Evolutionary conservation across 2,113 vertebrate species (phyloP), one percentile per base, ranked within the genome.

Genomic region (Phoenicopterus ruber): DNA sequence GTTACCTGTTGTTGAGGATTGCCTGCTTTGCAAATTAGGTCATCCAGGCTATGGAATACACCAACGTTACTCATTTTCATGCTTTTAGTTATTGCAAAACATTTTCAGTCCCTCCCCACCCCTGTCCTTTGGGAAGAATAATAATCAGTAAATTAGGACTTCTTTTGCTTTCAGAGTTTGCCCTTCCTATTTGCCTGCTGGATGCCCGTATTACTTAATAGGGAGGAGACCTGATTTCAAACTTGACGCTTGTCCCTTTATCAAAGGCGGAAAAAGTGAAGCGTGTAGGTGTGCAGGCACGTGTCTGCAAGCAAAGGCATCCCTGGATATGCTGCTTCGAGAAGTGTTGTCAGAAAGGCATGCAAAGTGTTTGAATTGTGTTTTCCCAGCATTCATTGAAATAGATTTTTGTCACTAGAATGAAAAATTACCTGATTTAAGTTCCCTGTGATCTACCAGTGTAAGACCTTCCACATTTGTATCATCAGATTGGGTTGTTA

Each of bases 261-360:
- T 6, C 7, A 52, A 29, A 44, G 54, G 18, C 73, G 5, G 20
- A 21, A 40, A 42, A 69, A 49, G 10, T 26, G 13, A 47, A 61
- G 17, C 1, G 3, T 16, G 54, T 42, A 25, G 47, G 24, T 24
- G 20, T 38, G 44, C 12, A 8, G 1, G 8, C 31, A 1, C 4
- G 20, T n/a, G n/a, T 13, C 46, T 61, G 25, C n/a, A 14, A 11
- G 17, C 7, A 40, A 19, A 26, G 31, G 62, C 46, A 32, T 36
- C 20, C 77, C 26, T 7, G 19, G 18, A 17, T 29, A 11, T 19
- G 42, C 47, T 26, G n/a, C 31, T 69, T 32, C 3, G 5, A 55
- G n/a, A 9, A 49, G 24, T 26, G 24, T 38, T 38, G 31, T 55
- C 47, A 19, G 32, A 50, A 73, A 29, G n/a, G 22, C n/a, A 17